Evolutionary conservation across 2,113 vertebrate species (phyloP), one percentile per base, ranked within the genome.

Genomic region (Potamarius usumacintae): DNA sequence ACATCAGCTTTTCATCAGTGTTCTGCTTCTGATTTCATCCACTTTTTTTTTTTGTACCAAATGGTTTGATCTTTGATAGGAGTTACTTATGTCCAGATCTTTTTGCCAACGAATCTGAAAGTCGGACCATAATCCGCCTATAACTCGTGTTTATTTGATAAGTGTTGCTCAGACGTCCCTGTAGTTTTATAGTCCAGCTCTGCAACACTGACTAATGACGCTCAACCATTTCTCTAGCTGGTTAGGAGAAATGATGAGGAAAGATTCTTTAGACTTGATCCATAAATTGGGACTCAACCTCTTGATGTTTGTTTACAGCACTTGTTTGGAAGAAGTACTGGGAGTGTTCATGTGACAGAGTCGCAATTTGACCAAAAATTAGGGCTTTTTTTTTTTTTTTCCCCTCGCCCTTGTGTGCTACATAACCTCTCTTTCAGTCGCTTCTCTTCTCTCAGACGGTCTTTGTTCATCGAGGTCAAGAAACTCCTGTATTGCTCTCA

Each of bases 221-320:
- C 34, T 79, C 7, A 11, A 69, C 52, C 34, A 25, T 71, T 81
- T 67, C 63, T 86, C 34, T 60, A 82, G 78, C 76, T 60, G 63
- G 30, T 71, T 82, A 58, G 34, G 53, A 65, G 65, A 81, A 34
- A 86, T 53, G 27, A 80, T 34, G 0, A 58, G 78, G 17, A 80
- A 58, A 27, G 2, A 17, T 53, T 18, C 1, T 11, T 27, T 52
- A 48, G 20, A 1, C 5, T 25, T 48, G 8, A 10, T 62, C 18
- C 9, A 65, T 30, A 42, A 34, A 27, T 15, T 11, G 14, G 25
- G 63, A 63, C 42, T 63, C 55, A 27, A n/a, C 60, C 34, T 63
- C 85, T 52, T 71, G n/a, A 27, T 60, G 6, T 63, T 72, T 87
- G 69, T 83, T 83, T 76, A 83, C 86, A 83, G 30, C 50, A 81